Evolutionary conservation across 2,797 vertebrate genomes (phyloP).

Genomic region (Acanthiza pusilla): DNA sequence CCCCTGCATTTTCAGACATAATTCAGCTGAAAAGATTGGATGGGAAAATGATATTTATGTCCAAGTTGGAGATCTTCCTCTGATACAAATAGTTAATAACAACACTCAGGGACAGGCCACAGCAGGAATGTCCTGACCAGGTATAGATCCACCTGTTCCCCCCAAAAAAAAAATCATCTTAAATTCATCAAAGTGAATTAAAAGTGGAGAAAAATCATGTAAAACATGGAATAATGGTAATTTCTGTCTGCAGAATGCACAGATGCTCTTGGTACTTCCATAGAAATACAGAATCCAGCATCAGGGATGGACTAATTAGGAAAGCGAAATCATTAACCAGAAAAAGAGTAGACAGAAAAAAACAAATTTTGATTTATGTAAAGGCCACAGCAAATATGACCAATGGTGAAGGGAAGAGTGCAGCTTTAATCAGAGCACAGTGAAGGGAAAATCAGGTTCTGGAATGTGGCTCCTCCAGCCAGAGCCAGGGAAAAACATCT

Average conservation of each 20-base stretch:
- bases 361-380: neutral
- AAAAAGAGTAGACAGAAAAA: neutral
- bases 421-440: neutral
- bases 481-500: neutral
- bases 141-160: neutral
- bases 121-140: neutral
- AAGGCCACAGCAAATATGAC: neutral
- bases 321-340: neutral
- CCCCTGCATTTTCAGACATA: neutral
- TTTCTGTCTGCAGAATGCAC: neutral
- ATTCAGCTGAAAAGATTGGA: neutral
- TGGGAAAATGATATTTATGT: neutral
- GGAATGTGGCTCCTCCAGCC: neutral
- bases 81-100: neutral
- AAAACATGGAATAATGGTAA: neutral
- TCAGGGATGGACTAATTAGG: neutral
- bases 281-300: neutral
- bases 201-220: neutral
- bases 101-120: fast-evolving
- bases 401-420: neutral
- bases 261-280: neutral
- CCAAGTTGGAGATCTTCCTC: neutral
- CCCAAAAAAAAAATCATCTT: neutral
- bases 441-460: neutral
- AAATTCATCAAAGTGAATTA: neutral